These are phyloP conservation scores for Scaptomyza pallida DNA, from an alignment of 1,140 invertebrate genomes.

Conservation along the genomic window DNA sequence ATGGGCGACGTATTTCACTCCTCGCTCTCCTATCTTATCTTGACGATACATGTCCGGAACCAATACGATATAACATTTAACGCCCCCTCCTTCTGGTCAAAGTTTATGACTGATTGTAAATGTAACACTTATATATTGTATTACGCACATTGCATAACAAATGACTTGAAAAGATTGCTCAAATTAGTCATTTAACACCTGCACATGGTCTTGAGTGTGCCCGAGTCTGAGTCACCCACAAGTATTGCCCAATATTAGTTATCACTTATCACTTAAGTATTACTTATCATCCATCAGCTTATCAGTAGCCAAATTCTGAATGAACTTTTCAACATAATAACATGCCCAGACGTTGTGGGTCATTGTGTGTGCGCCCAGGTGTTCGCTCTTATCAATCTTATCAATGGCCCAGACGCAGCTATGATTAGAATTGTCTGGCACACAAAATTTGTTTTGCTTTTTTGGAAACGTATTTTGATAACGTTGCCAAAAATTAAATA, in stretches of 20 bases:
- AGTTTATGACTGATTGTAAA: neutral
- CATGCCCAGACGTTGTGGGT: constrained; percentile 4
- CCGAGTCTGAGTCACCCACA: constrained; percentile 46
- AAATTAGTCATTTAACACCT: constrained; percentile 49
- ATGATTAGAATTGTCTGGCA: constrained; percentile 27
- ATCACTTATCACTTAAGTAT: constrained; percentile 34
- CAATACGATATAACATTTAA: neutral
- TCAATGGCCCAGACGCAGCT: constrained; percentile 24
- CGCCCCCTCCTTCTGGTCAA: neutral
- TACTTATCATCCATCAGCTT: too few species aligned
- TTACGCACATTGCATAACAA: neutral
- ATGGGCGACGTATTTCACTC: neutral
- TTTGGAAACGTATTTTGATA: constrained; percentile 2
- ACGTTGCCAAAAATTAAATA: constrained; percentile 8
- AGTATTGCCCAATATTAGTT: constrained; percentile 23
- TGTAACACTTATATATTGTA: too few species aligned
- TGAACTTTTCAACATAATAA: constrained; percentile 37
- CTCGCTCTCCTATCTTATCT: constrained; percentile 11
- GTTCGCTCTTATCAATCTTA: constrained; percentile 42
- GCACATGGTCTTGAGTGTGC: neutral
- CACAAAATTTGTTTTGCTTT: constrained; percentile 15
- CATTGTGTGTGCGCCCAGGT: constrained; percentile 37
- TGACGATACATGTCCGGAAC: constrained; percentile 8
- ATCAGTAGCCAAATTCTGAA: constrained; percentile 41
- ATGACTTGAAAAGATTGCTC: neutral